A percentile compares a stretch with the other conserved stretches of the same genome.
These are phyloP conservation scores for Philaenus spumarius DNA, from an alignment of 1,140 invertebrate species.

Conservation along the genomic window DNA sequence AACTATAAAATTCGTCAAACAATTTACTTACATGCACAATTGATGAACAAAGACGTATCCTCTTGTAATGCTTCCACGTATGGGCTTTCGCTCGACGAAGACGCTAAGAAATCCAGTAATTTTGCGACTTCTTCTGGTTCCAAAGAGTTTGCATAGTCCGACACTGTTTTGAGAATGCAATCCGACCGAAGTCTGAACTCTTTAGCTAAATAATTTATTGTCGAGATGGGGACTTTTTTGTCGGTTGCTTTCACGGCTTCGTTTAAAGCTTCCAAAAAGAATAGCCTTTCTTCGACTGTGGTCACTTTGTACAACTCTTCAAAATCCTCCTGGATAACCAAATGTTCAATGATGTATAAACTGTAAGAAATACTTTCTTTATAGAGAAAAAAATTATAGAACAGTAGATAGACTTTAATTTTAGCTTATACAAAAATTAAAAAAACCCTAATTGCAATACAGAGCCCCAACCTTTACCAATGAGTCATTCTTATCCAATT, in stretches of 20 bases:
- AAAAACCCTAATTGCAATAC: too few relatives aligned
- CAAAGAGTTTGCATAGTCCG: constrained; percentile 1
- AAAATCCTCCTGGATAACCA: too few relatives aligned
- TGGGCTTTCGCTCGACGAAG: neutral
- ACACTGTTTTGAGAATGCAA: constrained; percentile 11
- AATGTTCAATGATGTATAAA: too few relatives aligned
- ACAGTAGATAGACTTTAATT: too few relatives aligned
- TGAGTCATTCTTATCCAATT: too few relatives aligned
- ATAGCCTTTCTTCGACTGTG: neutral
- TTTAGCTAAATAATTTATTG: neutral
- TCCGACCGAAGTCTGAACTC: constrained; percentile 11
- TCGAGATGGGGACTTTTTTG: neutral
- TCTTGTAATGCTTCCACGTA: constrained; percentile 8
- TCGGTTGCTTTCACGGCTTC: neutral
- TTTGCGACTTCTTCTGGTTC: constrained; percentile 14
- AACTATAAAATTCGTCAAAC: too few relatives aligned
- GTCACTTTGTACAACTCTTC: too few relatives aligned
- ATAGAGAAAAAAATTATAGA: too few relatives aligned
- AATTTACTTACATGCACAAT: constrained; percentile 18
- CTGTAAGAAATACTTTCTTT: too few relatives aligned
- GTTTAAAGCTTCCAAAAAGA: constrained; percentile 2
- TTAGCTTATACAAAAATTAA: too few relatives aligned
- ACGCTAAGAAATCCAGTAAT: constrained; percentile 3
- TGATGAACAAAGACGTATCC: constrained; percentile 11
- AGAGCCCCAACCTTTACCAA: too few relatives aligned